Base-by-base conservation (phyloP, 2,113 vertebrate species). In the Vidua macroura region DNA sequence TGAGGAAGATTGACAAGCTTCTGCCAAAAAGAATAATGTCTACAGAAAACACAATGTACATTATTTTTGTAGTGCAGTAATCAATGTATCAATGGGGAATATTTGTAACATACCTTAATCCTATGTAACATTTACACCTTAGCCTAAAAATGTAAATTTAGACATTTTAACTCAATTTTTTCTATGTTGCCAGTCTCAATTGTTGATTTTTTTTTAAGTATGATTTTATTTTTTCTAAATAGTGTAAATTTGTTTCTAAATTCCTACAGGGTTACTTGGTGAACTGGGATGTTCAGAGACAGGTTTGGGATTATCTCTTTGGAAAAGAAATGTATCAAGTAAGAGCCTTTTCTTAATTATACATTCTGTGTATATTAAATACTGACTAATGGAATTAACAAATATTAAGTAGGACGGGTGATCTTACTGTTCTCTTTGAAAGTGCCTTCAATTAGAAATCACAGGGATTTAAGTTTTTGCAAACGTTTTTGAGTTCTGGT, bases 301-400 rank as follows among this genome's bases (percentile, higher is more conserved):
- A 99, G 95, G 99, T 99, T 48, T 99, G 99, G 99, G 99, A 99
- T 96, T 99, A 99, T 73, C 98, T 99, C 88, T 99, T 99, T 97
- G 99, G 99, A 95, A 99, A 99, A 97, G 99, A 99, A 97, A 99
- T 99, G 99, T 99, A 99, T 95, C 99, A 99, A 98, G 99, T 99
- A 98, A 98, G 93, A 91, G 41, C 52, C 13, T 60, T 80, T 83
- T 75, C 72, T 79, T 53, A 51, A 37, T 73, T 81, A 69, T 21
- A 51, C 51, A 19, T 84, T 82, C 78, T 73, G 2, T 81, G 24
- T 70, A 74, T 23, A 35, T 69, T 75, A 48, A 80, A 24, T 62
- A 64, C 7, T 60, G 25, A 73, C 39, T 33, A 78, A 20, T 37
- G 15, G 59, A 69, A 77, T 80, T 86, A 73, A 66, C 3, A 66